Base-by-base conservation (phyloP, 2,888 invertebrate species). In the Perithous albicinctus region DNA sequence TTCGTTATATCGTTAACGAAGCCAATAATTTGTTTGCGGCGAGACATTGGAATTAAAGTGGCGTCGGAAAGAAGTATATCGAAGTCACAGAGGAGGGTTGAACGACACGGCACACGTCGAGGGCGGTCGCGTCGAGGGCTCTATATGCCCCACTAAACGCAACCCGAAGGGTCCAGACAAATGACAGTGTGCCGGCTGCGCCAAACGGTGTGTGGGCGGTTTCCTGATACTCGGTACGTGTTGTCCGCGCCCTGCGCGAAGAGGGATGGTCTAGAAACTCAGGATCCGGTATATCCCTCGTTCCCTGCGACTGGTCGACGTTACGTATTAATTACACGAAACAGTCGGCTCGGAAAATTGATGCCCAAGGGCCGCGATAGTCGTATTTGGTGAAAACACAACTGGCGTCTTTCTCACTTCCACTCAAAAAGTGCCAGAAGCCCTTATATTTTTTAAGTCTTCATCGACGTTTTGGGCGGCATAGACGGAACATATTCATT, bases 311-410 rank as follows among this genome's bases (percentile, higher is more conserved):
- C 26, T 15, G 69, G 46, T 56, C 26, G 61, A 38, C 23, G 80
- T 87, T 87, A 89, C 86, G 84, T 87, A 88, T 88, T 89, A 88
- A 89, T 89, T 90, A 85, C 84, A 84, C 84, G 84, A 86, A 87
- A 88, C 87, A 85, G 83, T 85, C 86, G 84, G 83, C 77, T 83
- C 78, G 84, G 85, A 87, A 89, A 89, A 90, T 89, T 86, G 86
- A 87, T 87, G 87, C 82, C 84, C 76, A 63, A 48, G 72, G 66
- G 26, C 54, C 77, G n/a, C n/a, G 59, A 80, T 76, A 66, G 67
- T 20, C 67, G 41, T 72, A 43, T 64, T 61, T 77, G 69, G 41
- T 77, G 56, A 48, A 48, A 35, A 15, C 35, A 32, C 15, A 54
- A 38, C 41, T 38, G 48, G 69, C 64, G 64, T 61, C 78, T 79